A percentile compares a stretch with the other conserved stretches of the same genome.
These are phyloP conservation scores for Volucella inanis DNA, from an alignment of 2,888 invertebrate species.

Conservation along the genomic window DNA sequence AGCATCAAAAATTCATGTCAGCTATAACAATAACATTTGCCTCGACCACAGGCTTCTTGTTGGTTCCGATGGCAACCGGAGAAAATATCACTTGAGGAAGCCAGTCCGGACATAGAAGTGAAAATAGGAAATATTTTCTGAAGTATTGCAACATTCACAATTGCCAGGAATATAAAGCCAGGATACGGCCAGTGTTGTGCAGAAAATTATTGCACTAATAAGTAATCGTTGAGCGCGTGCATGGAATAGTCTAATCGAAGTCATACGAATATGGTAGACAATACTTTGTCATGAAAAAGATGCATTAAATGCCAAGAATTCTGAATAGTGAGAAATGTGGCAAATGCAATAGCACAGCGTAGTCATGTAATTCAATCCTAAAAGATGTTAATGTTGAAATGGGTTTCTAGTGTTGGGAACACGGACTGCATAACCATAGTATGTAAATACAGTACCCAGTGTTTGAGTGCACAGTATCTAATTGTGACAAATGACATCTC, in stretches of 20 bases:
- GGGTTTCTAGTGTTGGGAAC: slow-evolving; percentile 67
- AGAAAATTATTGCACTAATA: slow-evolving; percentile 68
- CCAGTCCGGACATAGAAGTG: slow-evolving; percentile 1
- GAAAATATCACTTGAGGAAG: slow-evolving; percentile 2
- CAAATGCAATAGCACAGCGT: slow-evolving; percentile 36
- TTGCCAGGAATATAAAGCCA: slow-evolving; percentile 59
- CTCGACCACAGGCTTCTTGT: slow-evolving; percentile 49
- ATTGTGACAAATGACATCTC: slow-evolving; percentile 56
- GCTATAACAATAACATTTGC: slow-evolving; percentile 73
- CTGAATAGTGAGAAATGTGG: slow-evolving; percentile 23
- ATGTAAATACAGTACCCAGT: slow-evolving; percentile 13
- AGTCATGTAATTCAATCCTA: slow-evolving; percentile 47
- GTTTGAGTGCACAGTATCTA: neutral
- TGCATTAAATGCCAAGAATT: slow-evolving; percentile 23
- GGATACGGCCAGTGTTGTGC: slow-evolving; percentile 31
- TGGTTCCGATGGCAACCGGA: slow-evolving; percentile 3
- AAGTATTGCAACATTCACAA: slow-evolving; percentile 63
- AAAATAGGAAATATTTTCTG: slow-evolving; percentile 63
- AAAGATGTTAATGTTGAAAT: slow-evolving; percentile 63
- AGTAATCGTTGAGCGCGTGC: slow-evolving; percentile 62
- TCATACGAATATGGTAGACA: neutral
- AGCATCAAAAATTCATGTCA: slow-evolving; percentile 73
- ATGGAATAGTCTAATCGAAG: slow-evolving; percentile 43
- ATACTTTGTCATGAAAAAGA: slow-evolving; percentile 19
- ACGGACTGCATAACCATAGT: slow-evolving; percentile 63